Percentiles rank a stretch among this genome's conserved stretches.
These are phyloP conservation scores for Conchocele bisecta DNA, from an alignment of 2,888 invertebrate genomes.

Conservation along the genomic window DNA sequence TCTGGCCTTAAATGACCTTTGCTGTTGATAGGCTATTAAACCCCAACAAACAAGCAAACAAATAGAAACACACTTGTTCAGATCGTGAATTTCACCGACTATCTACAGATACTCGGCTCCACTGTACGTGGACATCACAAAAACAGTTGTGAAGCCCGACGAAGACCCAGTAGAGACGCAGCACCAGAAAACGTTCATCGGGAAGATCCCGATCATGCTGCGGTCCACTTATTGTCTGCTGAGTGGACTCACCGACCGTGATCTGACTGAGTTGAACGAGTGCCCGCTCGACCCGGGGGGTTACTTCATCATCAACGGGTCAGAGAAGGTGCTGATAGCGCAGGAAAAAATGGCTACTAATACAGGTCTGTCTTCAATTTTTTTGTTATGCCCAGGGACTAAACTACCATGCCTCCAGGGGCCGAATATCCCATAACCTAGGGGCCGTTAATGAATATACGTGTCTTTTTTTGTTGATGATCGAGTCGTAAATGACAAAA, in stretches of 20 bases:
- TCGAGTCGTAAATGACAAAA: too few species aligned
- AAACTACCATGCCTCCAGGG: too few species aligned
- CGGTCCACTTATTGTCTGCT: slow-evolving; percentile 98
- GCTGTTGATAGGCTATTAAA: too few species aligned
- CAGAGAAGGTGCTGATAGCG: slow-evolving; percentile 98
- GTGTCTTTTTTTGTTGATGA: too few species aligned
- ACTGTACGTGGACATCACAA: slow-evolving; percentile 98
- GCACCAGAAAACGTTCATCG: slow-evolving; percentile 89
- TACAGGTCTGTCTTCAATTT: slow-evolving; percentile 85
- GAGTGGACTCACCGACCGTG: slow-evolving; percentile 97
- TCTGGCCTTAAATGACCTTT: too few species aligned
- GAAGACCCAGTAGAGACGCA: slow-evolving; percentile 90
- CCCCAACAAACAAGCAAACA: too few species aligned
- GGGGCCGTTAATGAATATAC: too few species aligned
- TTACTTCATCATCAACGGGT: slow-evolving; percentile 99
- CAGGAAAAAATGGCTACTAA: slow-evolving; percentile 99
- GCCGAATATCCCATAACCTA: too few species aligned
- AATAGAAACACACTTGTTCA: too few species aligned
- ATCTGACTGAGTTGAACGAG: slow-evolving; percentile 99
- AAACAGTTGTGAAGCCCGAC: slow-evolving; percentile 95
- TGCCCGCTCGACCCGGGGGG: slow-evolving; percentile 99
- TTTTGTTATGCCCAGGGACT: too few species aligned
- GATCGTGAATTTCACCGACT: too few species aligned
- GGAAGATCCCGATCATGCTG: slow-evolving; percentile 99
- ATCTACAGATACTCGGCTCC: slow-evolving; percentile 96